Evolutionary conservation across 2,888 invertebrate genomes (phyloP).

Genomic region (Aphelenchoides bicaudatus): DNA sequence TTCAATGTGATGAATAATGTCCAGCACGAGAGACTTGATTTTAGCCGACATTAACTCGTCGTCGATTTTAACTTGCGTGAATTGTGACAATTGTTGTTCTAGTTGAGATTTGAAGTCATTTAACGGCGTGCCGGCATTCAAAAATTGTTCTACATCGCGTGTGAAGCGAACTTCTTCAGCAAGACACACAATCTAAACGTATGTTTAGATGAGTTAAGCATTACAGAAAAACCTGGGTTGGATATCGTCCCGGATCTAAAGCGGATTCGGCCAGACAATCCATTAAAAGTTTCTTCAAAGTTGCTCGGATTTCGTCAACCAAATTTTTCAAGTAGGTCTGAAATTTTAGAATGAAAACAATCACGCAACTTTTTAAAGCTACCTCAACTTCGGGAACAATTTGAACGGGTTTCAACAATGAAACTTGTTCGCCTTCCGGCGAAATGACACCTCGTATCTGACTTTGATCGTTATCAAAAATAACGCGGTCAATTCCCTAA

Average conservation of each 20-base stretch:
- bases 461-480: conserved; percentile 68
- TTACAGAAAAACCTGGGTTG: conserved; percentile 67
- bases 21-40: conserved; percentile 83
- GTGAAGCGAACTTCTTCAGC: conserved; percentile 82
- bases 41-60: conserved; percentile 73
- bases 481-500: conserved; percentile 73
- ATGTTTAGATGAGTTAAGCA: background rate
- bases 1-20: conserved; percentile 83
- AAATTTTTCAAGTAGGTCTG: conserved; percentile 62
- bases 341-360: background rate
- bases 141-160: conserved; percentile 76
- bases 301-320: conserved; percentile 76
- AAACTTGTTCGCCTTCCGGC: conserved; percentile 66
- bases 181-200: conserved; percentile 72
- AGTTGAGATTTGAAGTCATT: conserved; percentile 60
- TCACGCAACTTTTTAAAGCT: conserved; percentile 23
- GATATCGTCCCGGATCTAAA: conserved; percentile 66
- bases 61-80: conserved; percentile 64
- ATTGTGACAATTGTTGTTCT: conserved; percentile 62
- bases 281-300: conserved; percentile 69
- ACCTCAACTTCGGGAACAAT: conserved; percentile 78
- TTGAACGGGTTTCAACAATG: conserved; percentile 70
- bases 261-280: conserved; percentile 36
- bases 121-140: conserved; percentile 61
- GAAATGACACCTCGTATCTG: conserved; percentile 73